These are phyloP conservation scores for Tinamus guttatus DNA, from an alignment of 2,113 vertebrate species.

Conservation along the genomic window DNA sequence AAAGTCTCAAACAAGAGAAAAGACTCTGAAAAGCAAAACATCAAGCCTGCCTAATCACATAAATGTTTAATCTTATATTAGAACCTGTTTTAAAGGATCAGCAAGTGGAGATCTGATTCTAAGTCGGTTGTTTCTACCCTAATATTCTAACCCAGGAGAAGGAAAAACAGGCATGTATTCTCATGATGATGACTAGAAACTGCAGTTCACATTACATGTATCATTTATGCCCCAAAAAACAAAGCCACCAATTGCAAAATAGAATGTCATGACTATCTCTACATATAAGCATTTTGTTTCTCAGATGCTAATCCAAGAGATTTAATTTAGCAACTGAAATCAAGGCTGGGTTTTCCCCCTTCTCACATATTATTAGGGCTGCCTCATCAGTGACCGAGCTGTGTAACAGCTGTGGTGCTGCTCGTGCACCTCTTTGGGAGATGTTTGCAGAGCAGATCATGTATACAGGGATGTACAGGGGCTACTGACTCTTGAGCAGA, in stretches of 20 bases:
- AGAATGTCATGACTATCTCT: not conserved
- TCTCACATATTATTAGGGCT: not conserved
- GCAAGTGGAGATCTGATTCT: not conserved
- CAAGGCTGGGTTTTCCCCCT: not conserved
- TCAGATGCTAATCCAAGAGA: not conserved
- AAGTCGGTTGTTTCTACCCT: not conserved
- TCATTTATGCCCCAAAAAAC: not conserved
- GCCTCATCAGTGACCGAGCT: not conserved
- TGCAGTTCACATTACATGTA: accelerated
- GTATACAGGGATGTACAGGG: not conserved
- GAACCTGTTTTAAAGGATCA: not conserved
- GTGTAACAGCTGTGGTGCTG: not conserved
- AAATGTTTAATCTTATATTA: not conserved
- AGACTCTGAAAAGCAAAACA: not conserved
- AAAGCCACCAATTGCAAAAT: not conserved
- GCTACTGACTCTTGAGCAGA: not conserved
- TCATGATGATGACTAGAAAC: not conserved
- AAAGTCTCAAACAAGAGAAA: not conserved
- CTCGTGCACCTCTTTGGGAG: not conserved
- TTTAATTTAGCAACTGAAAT: not conserved
- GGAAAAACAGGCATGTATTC: not conserved
- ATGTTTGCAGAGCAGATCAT: not conserved
- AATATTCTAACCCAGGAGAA: not conserved
- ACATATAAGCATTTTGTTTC: not conserved
- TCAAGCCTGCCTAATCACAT: not conserved